These are phyloP conservation scores for Grammomys surdaster DNA, from an alignment of 2,113 vertebrate genomes.

Conservation along the genomic window DNA sequence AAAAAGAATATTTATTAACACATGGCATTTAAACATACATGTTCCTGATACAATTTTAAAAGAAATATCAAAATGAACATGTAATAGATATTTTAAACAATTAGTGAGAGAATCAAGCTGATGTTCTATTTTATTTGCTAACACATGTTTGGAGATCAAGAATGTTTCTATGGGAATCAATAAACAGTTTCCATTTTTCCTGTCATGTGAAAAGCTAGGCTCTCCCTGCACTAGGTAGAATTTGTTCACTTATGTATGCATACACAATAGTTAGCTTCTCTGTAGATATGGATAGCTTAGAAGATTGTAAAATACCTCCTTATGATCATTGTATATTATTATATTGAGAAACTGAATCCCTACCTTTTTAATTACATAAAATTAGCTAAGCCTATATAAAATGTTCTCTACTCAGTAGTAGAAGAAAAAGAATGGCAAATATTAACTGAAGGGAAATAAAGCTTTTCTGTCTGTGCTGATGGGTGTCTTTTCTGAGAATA, in stretches of 20 bases:
- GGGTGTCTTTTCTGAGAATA: conserved; percentile 21
- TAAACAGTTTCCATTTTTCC: background rate
- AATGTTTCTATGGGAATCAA: background rate
- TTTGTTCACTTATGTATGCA: background rate
- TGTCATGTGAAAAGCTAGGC: fast-evolving
- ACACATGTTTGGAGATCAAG: background rate
- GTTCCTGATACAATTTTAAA: background rate
- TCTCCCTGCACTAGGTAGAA: background rate
- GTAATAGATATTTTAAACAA: background rate
- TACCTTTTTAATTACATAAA: background rate
- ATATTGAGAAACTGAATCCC: background rate
- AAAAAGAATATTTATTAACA: background rate
- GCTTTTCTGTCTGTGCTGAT: conserved; percentile 36
- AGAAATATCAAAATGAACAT: background rate
- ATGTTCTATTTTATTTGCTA: background rate
- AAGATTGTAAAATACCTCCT: background rate
- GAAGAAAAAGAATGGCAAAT: background rate
- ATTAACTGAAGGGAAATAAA: conserved; percentile 49
- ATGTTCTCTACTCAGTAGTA: background rate
- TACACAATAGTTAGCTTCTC: background rate
- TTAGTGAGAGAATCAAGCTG: background rate
- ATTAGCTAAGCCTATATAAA: background rate
- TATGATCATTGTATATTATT: background rate
- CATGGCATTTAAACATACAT: background rate
- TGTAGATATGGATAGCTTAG: background rate